Evolutionary conservation across 2,888 invertebrate genomes (phyloP), one percentile per base, ranked within the genome.

Genomic region (Mechanitis mazaeus): DNA sequence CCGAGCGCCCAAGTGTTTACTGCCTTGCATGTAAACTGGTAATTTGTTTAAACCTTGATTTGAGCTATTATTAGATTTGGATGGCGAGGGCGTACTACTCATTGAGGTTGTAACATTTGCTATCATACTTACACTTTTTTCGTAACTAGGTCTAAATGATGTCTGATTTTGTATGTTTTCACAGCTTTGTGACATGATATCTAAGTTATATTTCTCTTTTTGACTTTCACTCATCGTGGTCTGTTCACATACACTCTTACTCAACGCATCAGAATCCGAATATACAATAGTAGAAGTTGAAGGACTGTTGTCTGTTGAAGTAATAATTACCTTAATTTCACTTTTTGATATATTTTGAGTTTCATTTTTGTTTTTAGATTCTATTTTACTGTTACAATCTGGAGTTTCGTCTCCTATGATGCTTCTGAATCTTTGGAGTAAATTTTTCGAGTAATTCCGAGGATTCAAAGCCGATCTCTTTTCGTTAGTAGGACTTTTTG

Each of bases 1-100:
- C 68, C 97, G 93, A 50, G 96, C 97, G 0, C 97, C 97, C 69
- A 96, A 92, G 64, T 94, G 92, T 69, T 95, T 94, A 70, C 96
- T 96, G 11, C 96, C 95, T 81, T 94, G 95, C 76, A 94, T 94
- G 75, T 95, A 94, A 64, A 93, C 87, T 20, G 92, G 91, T 33
- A 91, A 74, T 75, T 91, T 91, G 61, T 89, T 87, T 33, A 87
- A 68, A 65, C 79, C 88, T 70, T 89, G 87, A 63, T 82, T 78
- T 12, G 84, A 87, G 74, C 79, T 86, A 65, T 83, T 84, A 60
- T 76, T 84, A 2, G 84, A 84, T 77, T 83, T 90, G 0, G 79
- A 77, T 33, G 85, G 85, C 1, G 87, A 85, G 12, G 76, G 67
- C 3, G 70, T 75, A 54, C 72, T 76, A 45, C 76, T 71, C 0